Evolutionary conservation across 2,113 vertebrate species (phyloP), one percentile per base, ranked within the genome.

Genomic region (Opisthocomus hoazin): DNA sequence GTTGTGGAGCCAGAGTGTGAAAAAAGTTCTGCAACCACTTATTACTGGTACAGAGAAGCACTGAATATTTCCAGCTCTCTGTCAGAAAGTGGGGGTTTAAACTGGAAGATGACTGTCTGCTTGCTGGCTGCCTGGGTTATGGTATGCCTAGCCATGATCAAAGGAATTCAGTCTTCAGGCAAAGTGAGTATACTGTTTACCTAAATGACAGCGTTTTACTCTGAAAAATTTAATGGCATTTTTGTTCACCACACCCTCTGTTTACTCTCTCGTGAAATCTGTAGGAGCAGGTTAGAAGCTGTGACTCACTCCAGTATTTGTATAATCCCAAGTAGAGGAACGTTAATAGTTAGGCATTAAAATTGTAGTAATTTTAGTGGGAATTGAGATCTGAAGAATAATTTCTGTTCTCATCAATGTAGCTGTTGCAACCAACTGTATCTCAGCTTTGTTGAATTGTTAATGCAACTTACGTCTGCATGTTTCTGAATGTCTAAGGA

Each of bases 141-240:
- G 97, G 99, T 99, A 39, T 99, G 99, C 94, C 98, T 99, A 41
- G 99, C 99, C 94, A 99, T 99, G 99, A 99, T 99, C 96, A 99
- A 99, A 98, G 99, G 99, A 75, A 99, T 99, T 96, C 99, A 99
- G 97, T 99, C 99, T 60, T 99, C 99, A 81, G 99, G 99, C 92
- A 99, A 99, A 98, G 99, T 99, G 94, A 98, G 97, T 98, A 97
- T 73, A 37, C 68, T 84, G 27, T 94, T 93, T 80, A 46, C 29
- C 16, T 94, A 66, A 66, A 46, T 77, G 51, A 19, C 30, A 30
- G 7, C 75, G 51, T 39, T 90, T 63, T 78, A 6, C 39, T 85
- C 83, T 37, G 75, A 92, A 89, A 61, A 26, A 23, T 73, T 69
- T 54, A 34, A 43, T 3, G 10, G 18, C 29, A 6, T 77, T 94